A percentile compares a stretch with the other conserved stretches of the same genome.
These are phyloP conservation scores for Oppia nitens DNA, from an alignment of 1,140 invertebrate species.

Conservation along the genomic window DNA sequence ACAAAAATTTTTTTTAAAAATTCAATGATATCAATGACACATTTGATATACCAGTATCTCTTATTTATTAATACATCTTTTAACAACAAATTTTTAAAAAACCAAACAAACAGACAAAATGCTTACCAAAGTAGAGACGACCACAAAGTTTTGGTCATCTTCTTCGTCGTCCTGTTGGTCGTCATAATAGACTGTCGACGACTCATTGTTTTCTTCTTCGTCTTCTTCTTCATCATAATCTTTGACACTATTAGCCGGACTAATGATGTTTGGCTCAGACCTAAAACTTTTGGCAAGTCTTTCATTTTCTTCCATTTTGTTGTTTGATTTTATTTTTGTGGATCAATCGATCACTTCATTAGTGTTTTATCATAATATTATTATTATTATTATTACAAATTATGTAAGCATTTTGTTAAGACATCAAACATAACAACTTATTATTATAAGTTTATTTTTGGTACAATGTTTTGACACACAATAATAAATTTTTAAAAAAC, in stretches of 20 bases:
- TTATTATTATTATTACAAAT: too few species aligned
- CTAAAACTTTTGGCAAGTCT: background rate
- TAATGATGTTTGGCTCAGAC: background rate
- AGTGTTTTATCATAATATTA: too few species aligned
- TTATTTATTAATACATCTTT: too few species aligned
- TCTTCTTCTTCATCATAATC: background rate
- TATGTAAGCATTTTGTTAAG: too few species aligned
- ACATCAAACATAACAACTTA: too few species aligned
- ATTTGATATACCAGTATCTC: too few species aligned
- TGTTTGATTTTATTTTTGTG: too few species aligned
- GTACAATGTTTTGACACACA: too few species aligned
- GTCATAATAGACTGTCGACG: background rate
- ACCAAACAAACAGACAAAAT: background rate
- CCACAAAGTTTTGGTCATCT: slow-evolving; percentile 11
- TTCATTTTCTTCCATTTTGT: background rate
- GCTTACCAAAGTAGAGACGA: slow-evolving; percentile 13
- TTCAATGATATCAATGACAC: too few species aligned
- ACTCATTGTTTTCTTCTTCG: background rate
- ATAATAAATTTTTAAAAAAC: too few species aligned
- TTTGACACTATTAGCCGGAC: background rate
- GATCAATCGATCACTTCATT: too few species aligned
- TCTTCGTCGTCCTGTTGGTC: slow-evolving; percentile 9
- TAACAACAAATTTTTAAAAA: background rate
- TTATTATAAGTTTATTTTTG: too few species aligned
- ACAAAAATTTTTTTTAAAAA: background rate